phyloP scores from a whole-genome alignment of 1,140 invertebrate species.

The Macrobrachium nipponense region DNA sequence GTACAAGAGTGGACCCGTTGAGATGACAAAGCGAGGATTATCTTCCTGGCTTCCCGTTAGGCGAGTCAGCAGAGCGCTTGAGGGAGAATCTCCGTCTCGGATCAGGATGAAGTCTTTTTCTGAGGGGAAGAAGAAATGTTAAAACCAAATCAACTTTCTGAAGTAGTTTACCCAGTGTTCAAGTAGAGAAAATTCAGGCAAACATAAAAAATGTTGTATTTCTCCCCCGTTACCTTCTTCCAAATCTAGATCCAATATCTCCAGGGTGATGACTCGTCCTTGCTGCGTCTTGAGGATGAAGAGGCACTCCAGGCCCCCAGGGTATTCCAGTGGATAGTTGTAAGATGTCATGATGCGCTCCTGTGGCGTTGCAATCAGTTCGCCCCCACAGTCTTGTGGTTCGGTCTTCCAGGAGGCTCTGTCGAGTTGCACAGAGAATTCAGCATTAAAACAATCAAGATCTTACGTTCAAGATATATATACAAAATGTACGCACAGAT shows the following conservation, averaged over 20 bases:
- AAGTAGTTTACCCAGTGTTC: too few relatives aligned
- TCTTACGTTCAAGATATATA: too few relatives aligned
- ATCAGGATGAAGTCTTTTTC: slow-evolving; percentile 86
- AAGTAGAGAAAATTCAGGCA: too few relatives aligned
- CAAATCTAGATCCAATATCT: slow-evolving; percentile 88
- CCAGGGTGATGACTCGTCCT: slow-evolving; percentile 64
- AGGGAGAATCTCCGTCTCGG: slow-evolving; percentile 88
- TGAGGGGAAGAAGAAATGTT: slow-evolving; percentile 12
- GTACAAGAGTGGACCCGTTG: slow-evolving; percentile 89
- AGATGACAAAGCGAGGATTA: slow-evolving; percentile 88
- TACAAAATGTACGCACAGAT: neutral
- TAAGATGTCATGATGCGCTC: slow-evolving; percentile 87
- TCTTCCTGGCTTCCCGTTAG: slow-evolving; percentile 82
- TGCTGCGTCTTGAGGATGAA: slow-evolving; percentile 90
- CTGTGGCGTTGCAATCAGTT: slow-evolving; percentile 83
- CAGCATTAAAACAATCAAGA: too few relatives aligned
- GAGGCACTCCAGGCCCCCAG: slow-evolving; percentile 92
- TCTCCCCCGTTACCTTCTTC: slow-evolving; percentile 73
- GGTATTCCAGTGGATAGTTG: slow-evolving; percentile 91
- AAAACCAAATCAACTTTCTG: too few relatives aligned
- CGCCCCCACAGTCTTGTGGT: slow-evolving; percentile 88
- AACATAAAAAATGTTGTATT: too few relatives aligned
- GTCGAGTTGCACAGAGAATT: neutral
- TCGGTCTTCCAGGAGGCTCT: slow-evolving; percentile 94
- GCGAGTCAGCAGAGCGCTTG: slow-evolving; percentile 83